These are phyloP conservation scores for Lasioglossum calceatum DNA, from an alignment of 2,888 invertebrate species.

Conservation along the genomic window DNA sequence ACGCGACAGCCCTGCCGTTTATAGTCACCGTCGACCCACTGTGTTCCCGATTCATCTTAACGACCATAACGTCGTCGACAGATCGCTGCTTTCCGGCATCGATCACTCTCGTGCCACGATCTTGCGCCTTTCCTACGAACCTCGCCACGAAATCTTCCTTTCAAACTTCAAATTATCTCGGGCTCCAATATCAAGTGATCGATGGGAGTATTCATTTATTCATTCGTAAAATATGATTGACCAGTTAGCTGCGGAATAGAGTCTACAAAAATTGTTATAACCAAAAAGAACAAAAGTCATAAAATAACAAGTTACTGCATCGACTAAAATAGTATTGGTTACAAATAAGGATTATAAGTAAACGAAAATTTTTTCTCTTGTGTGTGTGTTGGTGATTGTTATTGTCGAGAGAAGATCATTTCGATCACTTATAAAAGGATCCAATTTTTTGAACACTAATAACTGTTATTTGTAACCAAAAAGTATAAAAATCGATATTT, in stretches of 20 bases:
- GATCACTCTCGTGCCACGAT: constrained; percentile 27
- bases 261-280: background rate
- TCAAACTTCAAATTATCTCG: background rate
- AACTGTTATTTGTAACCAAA: no score
- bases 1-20: constrained; percentile 55
- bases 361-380: no score
- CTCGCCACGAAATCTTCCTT: background rate
- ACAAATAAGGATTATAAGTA: no score
- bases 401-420: no score
- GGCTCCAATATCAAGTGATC: background rate
- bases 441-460: no score
- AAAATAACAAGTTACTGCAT: no score
- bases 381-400: no score
- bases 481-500: no score
- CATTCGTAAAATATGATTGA: background rate
- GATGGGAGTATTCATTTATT: background rate
- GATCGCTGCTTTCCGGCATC: constrained; percentile 40
- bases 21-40: constrained; percentile 47
- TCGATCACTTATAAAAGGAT: no score
- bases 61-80: constrained; percentile 34
- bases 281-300: no score
- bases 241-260: background rate
- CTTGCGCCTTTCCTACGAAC: background rate
- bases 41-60: constrained; percentile 35
- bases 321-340: no score